phyloP scores from a whole-genome alignment of 2,797 vertebrate genomes.

The Eleutherodactylus coqui region DNA sequence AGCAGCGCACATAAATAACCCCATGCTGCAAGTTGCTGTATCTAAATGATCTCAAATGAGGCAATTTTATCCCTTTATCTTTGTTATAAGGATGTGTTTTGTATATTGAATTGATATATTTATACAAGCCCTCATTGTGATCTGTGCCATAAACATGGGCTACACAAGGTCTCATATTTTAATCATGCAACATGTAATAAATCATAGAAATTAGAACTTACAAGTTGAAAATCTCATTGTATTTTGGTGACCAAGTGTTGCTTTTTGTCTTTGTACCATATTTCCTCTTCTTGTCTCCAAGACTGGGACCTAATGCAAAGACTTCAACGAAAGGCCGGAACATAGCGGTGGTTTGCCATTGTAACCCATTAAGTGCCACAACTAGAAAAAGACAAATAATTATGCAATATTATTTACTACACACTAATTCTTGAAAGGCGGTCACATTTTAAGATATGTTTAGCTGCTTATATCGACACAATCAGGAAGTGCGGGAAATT shows the following conservation, averaged over 20 bases:
- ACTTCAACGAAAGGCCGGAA: constrained; percentile 98
- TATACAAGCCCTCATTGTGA: too few relatives aligned
- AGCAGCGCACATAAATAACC: neutral
- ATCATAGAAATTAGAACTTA: constrained; percentile 76
- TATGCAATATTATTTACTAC: neutral
- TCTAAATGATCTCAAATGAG: too few relatives aligned
- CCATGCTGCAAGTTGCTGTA: too few relatives aligned
- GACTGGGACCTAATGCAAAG: constrained; percentile 89
- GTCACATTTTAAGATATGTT: neutral
- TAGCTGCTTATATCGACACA: neutral
- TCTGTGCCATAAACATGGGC: too few relatives aligned
- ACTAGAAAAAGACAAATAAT: constrained; percentile 74
- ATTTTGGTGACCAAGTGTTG: constrained; percentile 99
- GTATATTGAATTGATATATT: too few relatives aligned
- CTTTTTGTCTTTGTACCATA: constrained; percentile 99
- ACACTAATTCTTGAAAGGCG: neutral
- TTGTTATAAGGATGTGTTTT: too few relatives aligned
- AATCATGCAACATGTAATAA: neutral
- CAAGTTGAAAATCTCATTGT: constrained; percentile 99
- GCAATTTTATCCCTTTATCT: too few relatives aligned
- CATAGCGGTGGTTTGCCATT: constrained; percentile 95
- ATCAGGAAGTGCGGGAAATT: neutral
- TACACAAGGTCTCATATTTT: too few relatives aligned
- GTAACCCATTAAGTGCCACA: constrained; percentile 89
- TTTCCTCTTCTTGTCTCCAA: constrained; percentile 94